phyloP scores from a whole-genome alignment of 2,888 invertebrate species.

The Pseudolycoriella hygida region DNA sequence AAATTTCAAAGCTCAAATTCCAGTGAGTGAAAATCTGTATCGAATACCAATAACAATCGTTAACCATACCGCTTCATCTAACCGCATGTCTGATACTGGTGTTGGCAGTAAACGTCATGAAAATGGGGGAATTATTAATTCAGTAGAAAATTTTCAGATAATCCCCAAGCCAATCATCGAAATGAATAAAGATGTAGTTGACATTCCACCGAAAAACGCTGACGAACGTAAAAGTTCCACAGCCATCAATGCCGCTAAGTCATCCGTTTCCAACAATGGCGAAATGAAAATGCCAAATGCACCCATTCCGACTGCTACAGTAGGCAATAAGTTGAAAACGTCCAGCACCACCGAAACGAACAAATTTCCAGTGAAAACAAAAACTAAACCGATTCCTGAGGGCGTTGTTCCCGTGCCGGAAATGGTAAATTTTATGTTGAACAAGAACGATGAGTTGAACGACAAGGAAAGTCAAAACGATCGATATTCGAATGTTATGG shows the following conservation, averaged over 20 bases:
- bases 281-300: slow-evolving; percentile 1
- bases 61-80: slow-evolving; percentile 16
- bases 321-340: slow-evolving; percentile 12
- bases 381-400: slow-evolving; percentile 20
- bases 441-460: slow-evolving; percentile 11
- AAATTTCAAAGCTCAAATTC: slow-evolving; percentile 25
- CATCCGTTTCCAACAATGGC: background rate
- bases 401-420: slow-evolving; percentile 28
- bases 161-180: slow-evolving; percentile 19
- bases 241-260: slow-evolving; percentile 8
- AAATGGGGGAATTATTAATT: slow-evolving; percentile 21
- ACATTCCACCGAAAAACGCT: slow-evolving; percentile 18
- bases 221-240: slow-evolving; percentile 18
- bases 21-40: slow-evolving; percentile 29
- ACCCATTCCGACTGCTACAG: background rate
- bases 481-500: slow-evolving; percentile 23
- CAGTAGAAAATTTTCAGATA: slow-evolving; percentile 32
- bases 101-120: slow-evolving; percentile 5
- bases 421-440: slow-evolving; percentile 22
- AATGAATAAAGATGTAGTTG: slow-evolving; percentile 9
- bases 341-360: slow-evolving; percentile 18
- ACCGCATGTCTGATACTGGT: slow-evolving; percentile 1
- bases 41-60: slow-evolving; percentile 23
- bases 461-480: slow-evolving; percentile 1
- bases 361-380: slow-evolving; percentile 16